Base-by-base conservation (phyloP, 2,888 invertebrate species). In the Dicranocentrus wangi region DNA sequence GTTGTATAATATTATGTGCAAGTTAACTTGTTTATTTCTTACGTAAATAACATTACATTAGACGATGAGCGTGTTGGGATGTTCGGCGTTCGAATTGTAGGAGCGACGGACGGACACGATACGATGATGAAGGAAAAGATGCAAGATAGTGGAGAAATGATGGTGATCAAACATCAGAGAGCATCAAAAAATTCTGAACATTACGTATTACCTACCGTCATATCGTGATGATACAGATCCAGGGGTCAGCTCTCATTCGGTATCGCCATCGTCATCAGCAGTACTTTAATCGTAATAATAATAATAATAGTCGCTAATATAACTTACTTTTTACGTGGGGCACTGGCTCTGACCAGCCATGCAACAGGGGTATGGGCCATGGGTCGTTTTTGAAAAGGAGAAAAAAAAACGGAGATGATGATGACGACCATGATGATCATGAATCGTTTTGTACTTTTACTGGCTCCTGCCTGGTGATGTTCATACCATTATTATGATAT, bases 11-110 rank as follows among this genome's bases (percentile, higher is more conserved):
- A 70, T 70, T 78, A 78, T 78, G 78, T 78, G 68, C 78, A 78
- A 78, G 78, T 78, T 78, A 78, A 71, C 78, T 78, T 78, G 78
- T 78, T 78, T 78, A 78, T 78, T 78, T 71, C 78, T 70, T 78
- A 78, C 78, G 78, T 78, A 78, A 78, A 70, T 75, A 39, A 73
- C 58, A 58, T 58, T 25, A 58, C 51, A 51, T n/a, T 51, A 17
- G 51, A 51, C n/a, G 51, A n/a, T 7, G n/a, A 51, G 51, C n/a
- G 3, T 51, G 5, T n/a, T 13, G 3, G 51, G 7, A 10, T 51
- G 13, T n/a, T 13, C 17, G 13, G 3, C n/a, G 10, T 51, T n/a
- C n/a, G 51, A 17, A 51, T 10, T n/a, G 7, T n/a, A 10, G n/a
- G n/a, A 13, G 51, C 17, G 51, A 51, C 10, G n/a, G 51, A 13